phyloP scores from a whole-genome alignment of 2,113 vertebrate genomes.

The Ciconia boyciana region DNA sequence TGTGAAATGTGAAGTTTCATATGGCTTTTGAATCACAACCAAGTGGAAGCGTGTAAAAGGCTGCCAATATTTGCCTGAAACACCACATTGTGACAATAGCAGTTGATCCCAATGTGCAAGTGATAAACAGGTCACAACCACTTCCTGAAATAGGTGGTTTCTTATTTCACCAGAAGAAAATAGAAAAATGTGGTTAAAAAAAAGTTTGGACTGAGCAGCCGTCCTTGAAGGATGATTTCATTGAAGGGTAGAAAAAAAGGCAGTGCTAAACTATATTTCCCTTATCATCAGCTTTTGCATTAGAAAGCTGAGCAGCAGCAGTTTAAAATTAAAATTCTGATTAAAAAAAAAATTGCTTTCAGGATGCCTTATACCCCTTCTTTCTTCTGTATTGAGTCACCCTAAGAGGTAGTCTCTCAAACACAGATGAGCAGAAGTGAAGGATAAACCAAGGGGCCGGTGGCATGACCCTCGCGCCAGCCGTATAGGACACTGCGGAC shows the following conservation, averaged over 20 bases:
- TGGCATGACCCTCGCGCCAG: background rate
- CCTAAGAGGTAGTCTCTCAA: background rate
- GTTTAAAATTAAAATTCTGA: background rate
- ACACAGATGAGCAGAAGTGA: background rate
- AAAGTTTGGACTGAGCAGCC: background rate
- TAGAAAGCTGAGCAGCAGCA: background rate
- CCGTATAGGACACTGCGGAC: accelerated
- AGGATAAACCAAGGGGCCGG: background rate
- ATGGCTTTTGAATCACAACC: background rate
- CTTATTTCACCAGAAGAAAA: background rate
- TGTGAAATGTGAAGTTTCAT: background rate
- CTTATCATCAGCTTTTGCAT: background rate
- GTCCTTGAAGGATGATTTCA: background rate
- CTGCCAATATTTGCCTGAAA: background rate
- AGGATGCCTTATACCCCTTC: background rate
- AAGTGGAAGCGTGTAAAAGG: background rate
- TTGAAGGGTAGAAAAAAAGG: background rate
- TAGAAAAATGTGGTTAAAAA: background rate
- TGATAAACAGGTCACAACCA: background rate
- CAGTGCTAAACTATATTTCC: background rate
- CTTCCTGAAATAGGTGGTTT: background rate
- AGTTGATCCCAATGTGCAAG: background rate
- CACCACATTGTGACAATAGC: background rate
- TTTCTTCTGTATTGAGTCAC: background rate
- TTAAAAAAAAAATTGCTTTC: background rate